Evolutionary conservation across 2,888 invertebrate species (phyloP).

Genomic region (Urechis unicinctus): DNA sequence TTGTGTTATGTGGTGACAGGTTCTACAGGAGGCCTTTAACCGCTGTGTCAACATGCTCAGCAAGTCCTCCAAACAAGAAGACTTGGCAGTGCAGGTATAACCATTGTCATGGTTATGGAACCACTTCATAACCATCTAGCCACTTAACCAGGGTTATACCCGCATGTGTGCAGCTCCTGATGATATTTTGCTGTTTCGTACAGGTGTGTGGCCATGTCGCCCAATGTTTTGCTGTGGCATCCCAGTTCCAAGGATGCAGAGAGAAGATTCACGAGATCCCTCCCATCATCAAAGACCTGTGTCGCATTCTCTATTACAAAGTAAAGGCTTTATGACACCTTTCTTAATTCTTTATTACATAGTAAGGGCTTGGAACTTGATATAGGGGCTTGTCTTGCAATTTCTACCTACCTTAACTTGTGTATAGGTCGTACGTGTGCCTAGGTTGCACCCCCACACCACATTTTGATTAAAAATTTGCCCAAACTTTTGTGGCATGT

Average conservation of each 20-base stretch:
- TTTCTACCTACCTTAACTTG: too few relatives aligned
- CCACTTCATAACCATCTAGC: background rate
- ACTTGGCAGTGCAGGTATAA: constrained; percentile 73
- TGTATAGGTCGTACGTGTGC: too few relatives aligned
- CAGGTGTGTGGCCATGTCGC: constrained; percentile 83
- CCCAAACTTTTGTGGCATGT: too few relatives aligned
- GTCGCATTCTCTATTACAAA: constrained; percentile 78
- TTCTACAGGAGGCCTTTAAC: constrained; percentile 79
- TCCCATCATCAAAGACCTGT: constrained; percentile 79
- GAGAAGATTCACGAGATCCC: constrained; percentile 77
- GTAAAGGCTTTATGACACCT: constrained; percentile 56
- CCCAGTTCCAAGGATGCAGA: constrained; percentile 84
- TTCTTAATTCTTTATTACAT: too few relatives aligned
- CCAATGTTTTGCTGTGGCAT: constrained; percentile 90
- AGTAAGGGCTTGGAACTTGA: too few relatives aligned
- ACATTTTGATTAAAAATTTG: too few relatives aligned
- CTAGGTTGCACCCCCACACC: too few relatives aligned
- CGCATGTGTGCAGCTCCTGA: background rate
- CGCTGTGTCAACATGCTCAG: constrained; percentile 88
- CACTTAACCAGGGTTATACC: background rate
- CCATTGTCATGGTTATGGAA: background rate
- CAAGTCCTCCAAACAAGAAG: constrained; percentile 67
- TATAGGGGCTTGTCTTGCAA: too few relatives aligned
- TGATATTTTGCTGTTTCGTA: background rate
- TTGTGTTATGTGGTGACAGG: too few relatives aligned